Conservation (phyloP, 2,113 vertebrate genomes). For the Dunckerocampus dactyliophorus region DNA sequence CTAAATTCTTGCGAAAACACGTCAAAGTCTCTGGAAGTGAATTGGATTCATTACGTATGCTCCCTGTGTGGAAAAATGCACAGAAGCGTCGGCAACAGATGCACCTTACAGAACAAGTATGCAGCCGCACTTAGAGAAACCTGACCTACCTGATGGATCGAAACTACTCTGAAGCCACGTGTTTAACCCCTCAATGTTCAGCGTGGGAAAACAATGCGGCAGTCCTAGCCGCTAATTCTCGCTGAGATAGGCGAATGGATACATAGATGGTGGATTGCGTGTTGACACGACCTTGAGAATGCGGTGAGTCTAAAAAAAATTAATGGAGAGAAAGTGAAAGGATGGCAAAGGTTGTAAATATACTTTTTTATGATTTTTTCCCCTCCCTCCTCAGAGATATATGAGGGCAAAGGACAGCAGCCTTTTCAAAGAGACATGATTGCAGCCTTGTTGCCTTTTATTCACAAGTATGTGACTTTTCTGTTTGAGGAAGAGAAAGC, state of each 20-base stretch:
- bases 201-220: constrained; percentile 72
- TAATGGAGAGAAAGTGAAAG: constrained; percentile 12
- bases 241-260: constrained; percentile 35
- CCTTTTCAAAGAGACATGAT: constrained; percentile 65
- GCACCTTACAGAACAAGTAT: constrained; percentile 57
- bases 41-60: constrained; percentile 49
- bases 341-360: constrained; percentile 34
- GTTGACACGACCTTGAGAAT: constrained; percentile 16
- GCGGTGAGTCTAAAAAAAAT: constrained; percentile 9
- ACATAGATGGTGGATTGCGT: constrained; percentile 38
- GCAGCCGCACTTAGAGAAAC: constrained; percentile 77
- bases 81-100: constrained; percentile 27
- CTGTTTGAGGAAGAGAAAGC: constrained; percentile 43
- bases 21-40: constrained; percentile 45
- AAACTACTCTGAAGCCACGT: constrained; percentile 78
- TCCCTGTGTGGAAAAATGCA: background rate
- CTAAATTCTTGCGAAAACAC: background rate
- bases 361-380: constrained; percentile 29
- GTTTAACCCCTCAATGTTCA: constrained; percentile 67
- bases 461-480: constrained; percentile 68
- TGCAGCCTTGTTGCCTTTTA: constrained; percentile 68
- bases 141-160: constrained; percentile 80
- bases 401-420: constrained; percentile 56
- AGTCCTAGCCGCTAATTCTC: constrained; percentile 62
- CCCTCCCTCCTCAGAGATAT: constrained; percentile 46